Conservation (phyloP, 2,113 vertebrate species). For the Onychostoma macrolepis region DNA sequence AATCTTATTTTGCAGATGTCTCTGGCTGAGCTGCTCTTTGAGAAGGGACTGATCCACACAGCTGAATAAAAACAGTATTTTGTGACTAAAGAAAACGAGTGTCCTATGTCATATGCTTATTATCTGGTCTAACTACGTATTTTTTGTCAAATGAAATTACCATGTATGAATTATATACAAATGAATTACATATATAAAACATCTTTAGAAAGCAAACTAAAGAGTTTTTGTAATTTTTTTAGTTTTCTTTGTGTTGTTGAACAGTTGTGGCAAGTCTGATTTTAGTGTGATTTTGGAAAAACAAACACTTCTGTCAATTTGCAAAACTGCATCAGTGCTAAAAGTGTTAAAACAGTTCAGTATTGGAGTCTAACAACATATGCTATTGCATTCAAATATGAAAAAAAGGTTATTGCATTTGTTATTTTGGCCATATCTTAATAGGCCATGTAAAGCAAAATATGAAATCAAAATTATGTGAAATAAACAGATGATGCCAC, state of each 20-base stretch:
- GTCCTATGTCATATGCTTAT: background rate
- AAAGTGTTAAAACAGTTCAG: background rate
- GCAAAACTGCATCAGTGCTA: background rate
- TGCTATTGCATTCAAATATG: background rate
- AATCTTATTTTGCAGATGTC: conserved; percentile 61
- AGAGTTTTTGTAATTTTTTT: background rate
- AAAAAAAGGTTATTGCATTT: background rate
- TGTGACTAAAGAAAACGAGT: conserved; percentile 21
- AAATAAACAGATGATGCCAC: background rate
- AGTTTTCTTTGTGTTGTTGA: background rate
- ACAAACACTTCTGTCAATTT: background rate
- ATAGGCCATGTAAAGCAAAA: background rate
- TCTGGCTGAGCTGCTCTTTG: conserved; percentile 76
- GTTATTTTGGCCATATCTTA: background rate
- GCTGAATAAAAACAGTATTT: conserved; percentile 49
- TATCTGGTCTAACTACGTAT: background rate
- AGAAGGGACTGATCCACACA: conserved; percentile 75
- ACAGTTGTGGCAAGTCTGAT: background rate
- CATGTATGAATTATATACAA: too few relatives aligned
- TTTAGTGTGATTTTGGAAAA: background rate
- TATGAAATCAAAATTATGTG: background rate
- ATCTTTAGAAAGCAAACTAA: background rate
- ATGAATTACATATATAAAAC: too few relatives aligned
- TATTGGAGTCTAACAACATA: background rate
- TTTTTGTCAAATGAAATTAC: background rate